phyloP scores from a whole-genome alignment of 2,797 vertebrate species.

The Clarias fuscus region DNA sequence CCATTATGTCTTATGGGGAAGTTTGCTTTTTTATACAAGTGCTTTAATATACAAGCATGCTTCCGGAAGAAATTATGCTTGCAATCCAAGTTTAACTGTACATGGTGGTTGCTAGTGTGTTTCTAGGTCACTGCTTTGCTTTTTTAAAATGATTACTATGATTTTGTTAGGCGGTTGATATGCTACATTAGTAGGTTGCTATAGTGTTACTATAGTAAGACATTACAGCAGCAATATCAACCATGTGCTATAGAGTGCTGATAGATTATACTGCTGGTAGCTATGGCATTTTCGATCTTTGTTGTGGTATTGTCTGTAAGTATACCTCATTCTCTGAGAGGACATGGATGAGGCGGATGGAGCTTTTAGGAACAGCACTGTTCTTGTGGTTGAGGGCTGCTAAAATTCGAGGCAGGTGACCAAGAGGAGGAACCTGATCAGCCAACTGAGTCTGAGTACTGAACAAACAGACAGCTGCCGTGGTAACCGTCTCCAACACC shows the following conservation, averaged over 20 bases:
- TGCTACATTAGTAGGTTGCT: not conserved
- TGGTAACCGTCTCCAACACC: slow-evolving; percentile 93
- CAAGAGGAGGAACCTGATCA: slow-evolving; percentile 96
- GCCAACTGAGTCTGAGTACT: slow-evolving; percentile 90
- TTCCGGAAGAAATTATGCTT: too few species aligned
- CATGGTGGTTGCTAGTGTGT: not conserved
- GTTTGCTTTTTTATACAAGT: too few species aligned
- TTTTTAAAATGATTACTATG: not conserved
- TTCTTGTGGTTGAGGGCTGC: slow-evolving; percentile 95
- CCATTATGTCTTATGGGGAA: too few species aligned
- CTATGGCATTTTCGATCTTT: not conserved
- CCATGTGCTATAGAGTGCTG: too few species aligned
- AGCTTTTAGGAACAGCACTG: slow-evolving; percentile 92
- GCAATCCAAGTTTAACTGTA: not conserved
- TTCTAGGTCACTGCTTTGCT: too few species aligned
- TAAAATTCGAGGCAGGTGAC: slow-evolving; percentile 92
- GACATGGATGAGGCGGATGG: slow-evolving; percentile 92
- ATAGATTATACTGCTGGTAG: not conserved
- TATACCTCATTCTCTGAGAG: slow-evolving; percentile 92
- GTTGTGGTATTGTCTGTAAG: not conserved
- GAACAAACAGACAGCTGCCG: slow-evolving; percentile 94
- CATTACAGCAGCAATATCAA: not conserved
- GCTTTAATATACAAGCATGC: too few species aligned
- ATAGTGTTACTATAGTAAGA: not conserved
- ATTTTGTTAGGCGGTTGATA: not conserved